Base-by-base conservation (phyloP, 1,140 invertebrate species). In the Ladona fulva region DNA sequence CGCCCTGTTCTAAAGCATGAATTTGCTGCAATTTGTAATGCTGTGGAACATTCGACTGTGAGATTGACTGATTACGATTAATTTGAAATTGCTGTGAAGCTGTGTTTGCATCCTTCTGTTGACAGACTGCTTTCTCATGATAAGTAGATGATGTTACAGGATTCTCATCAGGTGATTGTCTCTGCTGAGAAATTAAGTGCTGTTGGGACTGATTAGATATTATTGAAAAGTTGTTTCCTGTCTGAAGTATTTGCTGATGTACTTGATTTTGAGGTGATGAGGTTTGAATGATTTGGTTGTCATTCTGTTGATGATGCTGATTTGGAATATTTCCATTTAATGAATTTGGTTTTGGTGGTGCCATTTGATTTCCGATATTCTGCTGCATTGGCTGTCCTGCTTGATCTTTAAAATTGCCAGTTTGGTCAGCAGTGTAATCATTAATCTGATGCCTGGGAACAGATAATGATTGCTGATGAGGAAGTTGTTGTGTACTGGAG, bases 121-220 rank as follows among this genome's bases (percentile, higher is more conserved):
- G 52, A 22, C 52, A 66, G 14, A 66, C 14, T 6, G 86, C 85
- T 80, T 89, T 87, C 52, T 92, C 91, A 1, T 87, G 86, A 80
- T 89, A 90, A 0, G 91, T 91, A 0, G 91, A 92, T 19, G 91
- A 93, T 24, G 91, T 92, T 24, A 92, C 91, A 16, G 91, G 90
- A 84, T 89, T 91, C 25, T 91, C 89, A n/a, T 89, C 88, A 79
- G 87, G 88, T 80, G 86, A 12, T 75, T 76, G 24, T 19, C 24
- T n/a, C 24, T 74, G 42, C 74, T 79, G 44, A 24, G 76, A 19
- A 74, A 42, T 25, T 1, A 75, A 3, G 19, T 75, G 25, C 24
- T 29, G 22, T 22, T 22, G 25, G 74, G 19, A 3, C 52, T 66
- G 52, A 12, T 66, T 66, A 5, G 52, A 66, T 19, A 66, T 22